phyloP scores from a whole-genome alignment of 2,113 vertebrate species.

The Pardalotus punctatus region DNA sequence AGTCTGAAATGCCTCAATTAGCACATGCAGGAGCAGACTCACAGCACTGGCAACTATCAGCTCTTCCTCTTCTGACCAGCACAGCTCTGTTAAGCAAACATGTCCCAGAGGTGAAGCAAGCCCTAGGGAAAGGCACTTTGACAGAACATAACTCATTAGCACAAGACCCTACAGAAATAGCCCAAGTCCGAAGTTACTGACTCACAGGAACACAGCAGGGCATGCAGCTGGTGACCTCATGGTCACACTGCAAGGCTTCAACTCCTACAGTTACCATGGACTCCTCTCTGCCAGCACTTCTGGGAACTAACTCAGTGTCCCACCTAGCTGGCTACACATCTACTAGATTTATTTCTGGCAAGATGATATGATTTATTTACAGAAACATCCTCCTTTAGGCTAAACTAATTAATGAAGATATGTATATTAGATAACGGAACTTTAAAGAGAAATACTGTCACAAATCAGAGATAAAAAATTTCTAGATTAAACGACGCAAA shows the following conservation, averaged over 20 bases:
- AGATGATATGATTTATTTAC: background rate
- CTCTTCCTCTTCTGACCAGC: background rate
- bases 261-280: background rate
- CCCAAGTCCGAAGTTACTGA: background rate
- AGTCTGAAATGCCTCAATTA: background rate
- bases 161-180: background rate
- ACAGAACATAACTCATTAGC: background rate
- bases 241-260: background rate
- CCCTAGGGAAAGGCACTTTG: background rate
- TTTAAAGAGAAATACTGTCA: background rate
- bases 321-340: background rate
- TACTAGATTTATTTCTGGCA: background rate
- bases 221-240: background rate
- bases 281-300: background rate
- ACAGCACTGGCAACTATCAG: background rate
- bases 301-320: background rate
- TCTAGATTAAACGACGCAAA: background rate
- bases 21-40: background rate
- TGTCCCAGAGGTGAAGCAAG: background rate
- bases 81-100: background rate
- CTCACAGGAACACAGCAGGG: background rate
- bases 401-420: background rate
- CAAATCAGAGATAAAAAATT: background rate
- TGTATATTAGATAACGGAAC: background rate
- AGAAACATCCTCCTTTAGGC: background rate